Evolutionary conservation across 2,113 vertebrate genomes (phyloP), one percentile per base, ranked within the genome.

Genomic region (Aptenodytes patagonicus): DNA sequence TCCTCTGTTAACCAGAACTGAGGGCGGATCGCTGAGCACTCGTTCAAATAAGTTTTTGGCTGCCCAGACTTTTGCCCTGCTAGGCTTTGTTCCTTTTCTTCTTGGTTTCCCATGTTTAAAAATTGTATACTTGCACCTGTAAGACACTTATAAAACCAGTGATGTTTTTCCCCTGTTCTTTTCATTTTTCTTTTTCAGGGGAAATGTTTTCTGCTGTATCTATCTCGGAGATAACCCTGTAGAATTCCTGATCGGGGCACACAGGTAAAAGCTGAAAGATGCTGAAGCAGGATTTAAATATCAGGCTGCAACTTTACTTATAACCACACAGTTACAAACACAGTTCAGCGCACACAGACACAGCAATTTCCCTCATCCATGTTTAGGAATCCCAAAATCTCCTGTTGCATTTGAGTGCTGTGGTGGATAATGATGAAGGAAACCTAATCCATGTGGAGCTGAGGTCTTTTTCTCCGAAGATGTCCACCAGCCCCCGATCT

Each of bases 111-210:
- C 83, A 18, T 21, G 7, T 82, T 79, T 52, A 38, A 55, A 73
- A 52, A 6, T 9, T 3, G 19, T 31, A 19, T 51, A 69, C 10
- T 65, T 60, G 25, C 8, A 71, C 22, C 57, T 79, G 46, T 47
- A 28, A 72, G 44, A 31, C 2, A 7, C 22, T 82, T 90, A 46
- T 40, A 69, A 71, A 90, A 65, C 0, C 28, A 38, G 10, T 44
- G 34, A 9, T 17, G 24, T 75, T 47, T 11, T 0, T 0, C 7
- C 36, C 5, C 25, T 0, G 1, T 32, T 64, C 1, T 58, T 83
- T 29, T 26, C 1, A 2, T 68, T 62, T 75, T 83, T n/a, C 15
- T 86, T 70, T 89, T 70, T 26, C 6, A 19, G 13, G 5, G 16
- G 16, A 60, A 65, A 70, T 47, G 8, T 51, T 66, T 89, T 75